Base-by-base conservation (phyloP, 2,888 invertebrate species). In the Volucella zonaria region DNA sequence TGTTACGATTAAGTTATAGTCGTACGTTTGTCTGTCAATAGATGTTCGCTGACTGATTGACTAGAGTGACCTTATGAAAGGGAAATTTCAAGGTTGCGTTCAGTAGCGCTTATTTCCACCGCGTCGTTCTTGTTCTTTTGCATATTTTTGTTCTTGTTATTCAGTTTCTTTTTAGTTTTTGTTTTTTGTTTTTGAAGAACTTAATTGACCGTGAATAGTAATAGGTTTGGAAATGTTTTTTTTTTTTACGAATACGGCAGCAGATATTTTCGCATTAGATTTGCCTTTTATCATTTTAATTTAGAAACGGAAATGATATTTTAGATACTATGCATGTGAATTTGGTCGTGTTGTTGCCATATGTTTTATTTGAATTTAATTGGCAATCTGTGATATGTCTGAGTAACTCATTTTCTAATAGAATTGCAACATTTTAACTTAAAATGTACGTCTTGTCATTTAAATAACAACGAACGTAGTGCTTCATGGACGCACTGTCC, bases 241-340 rank as follows among this genome's bases (percentile, higher is more conserved):
- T n/a, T n/a, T n/a, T n/a, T n/a, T n/a, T n/a, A n/a, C n/a, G 31
- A 40, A 52, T 45, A 4, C n/a, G 45, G 45, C 10, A 45, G n/a
- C 10, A 45, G 45, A n/a, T 12, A 45, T 23, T 23, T 23, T 23
- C 2, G 18, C 18, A 23, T 23, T 23, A 23, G 18, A 2, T 23
- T 23, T 23, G 38, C 49, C 47, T 51, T 12, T n/a, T 38, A 10
- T 18, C n/a, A 23, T 23, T 58, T 56, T 56, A 49, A 74, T 66
- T 64, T 40, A 45, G 23, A 56, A 66, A 42, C 45, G 74, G 74
- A 74, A 66, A 58, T 74, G 64, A 74, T n/a, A n/a, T 38, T 56
- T 71, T 31, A 31, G 6, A 31, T 31, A 23, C 23, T 23, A 23
- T 49, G 45, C 54, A 56, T 54, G 31, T n/a, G n/a, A 56, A 66